Conservation (phyloP, 2,113 vertebrate genomes). For the human region GRCh38 chr4:147103001-147103500, state of each 20-base stretch:
- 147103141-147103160: background rate
- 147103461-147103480: background rate
- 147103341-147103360: background rate
- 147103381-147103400: background rate
- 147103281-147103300: background rate
- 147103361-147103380: background rate
- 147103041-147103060: background rate
- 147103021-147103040: background rate
- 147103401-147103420: background rate
- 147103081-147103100: background rate
- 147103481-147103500: background rate
- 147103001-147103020: conserved; percentile 15
- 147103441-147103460: background rate
- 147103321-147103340: background rate
- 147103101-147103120: background rate
- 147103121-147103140: background rate
- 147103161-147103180: background rate
- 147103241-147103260: background rate
- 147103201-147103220: background rate
- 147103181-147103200: background rate
- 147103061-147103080: background rate
- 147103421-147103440: background rate
- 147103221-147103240: background rate
- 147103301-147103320: background rate
- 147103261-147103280: background rate